Conservation (phyloP, 2,888 invertebrate species). For the Plebejus anna region DNA sequence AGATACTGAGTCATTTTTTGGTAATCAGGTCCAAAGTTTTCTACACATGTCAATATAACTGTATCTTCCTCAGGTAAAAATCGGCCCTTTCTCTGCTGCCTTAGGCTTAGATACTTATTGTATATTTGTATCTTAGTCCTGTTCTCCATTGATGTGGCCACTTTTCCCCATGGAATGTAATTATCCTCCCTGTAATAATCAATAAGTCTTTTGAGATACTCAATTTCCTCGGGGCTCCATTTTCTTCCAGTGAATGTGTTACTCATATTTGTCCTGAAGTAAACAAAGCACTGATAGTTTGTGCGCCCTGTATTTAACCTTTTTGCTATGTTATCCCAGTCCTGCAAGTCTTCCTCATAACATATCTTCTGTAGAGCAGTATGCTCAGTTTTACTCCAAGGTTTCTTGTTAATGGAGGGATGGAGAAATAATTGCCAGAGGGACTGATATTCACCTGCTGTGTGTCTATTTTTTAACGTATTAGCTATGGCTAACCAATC, state of each 20-base stretch:
- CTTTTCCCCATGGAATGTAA: constrained; percentile 87
- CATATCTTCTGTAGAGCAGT: constrained; percentile 51
- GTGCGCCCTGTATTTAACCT: constrained; percentile 80
- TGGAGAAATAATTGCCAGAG: constrained; percentile 87
- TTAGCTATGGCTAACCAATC: constrained; percentile 81
- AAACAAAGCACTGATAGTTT: constrained; percentile 85
- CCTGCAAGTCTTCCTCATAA: constrained; percentile 63
- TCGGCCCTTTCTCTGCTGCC: constrained; percentile 76
- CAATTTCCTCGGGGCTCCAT: constrained; percentile 86
- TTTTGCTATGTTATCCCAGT: constrained; percentile 84
- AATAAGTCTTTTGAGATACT: constrained; percentile 81
- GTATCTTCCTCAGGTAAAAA: constrained; percentile 85
- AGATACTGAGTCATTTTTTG: constrained; percentile 79
- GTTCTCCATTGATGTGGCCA: constrained; percentile 81
- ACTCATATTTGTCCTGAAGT: constrained; percentile 78
- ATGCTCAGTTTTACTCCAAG: constrained; percentile 58
- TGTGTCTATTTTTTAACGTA: constrained; percentile 76
- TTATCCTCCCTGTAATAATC: constrained; percentile 82
- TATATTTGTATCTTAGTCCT: constrained; percentile 84
- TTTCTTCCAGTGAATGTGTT: constrained; percentile 54
- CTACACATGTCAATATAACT: constrained; percentile 80
- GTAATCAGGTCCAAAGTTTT: constrained; percentile 82
- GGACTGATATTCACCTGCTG: constrained; percentile 81
- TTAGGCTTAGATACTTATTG: constrained; percentile 69
- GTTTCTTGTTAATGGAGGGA: constrained; percentile 81